A percentile compares a stretch with the other conserved stretches of the same genome.
These are phyloP conservation scores for Bovichtus variegatus DNA, from an alignment of 2,797 vertebrate genomes.

Conservation along the genomic window DNA sequence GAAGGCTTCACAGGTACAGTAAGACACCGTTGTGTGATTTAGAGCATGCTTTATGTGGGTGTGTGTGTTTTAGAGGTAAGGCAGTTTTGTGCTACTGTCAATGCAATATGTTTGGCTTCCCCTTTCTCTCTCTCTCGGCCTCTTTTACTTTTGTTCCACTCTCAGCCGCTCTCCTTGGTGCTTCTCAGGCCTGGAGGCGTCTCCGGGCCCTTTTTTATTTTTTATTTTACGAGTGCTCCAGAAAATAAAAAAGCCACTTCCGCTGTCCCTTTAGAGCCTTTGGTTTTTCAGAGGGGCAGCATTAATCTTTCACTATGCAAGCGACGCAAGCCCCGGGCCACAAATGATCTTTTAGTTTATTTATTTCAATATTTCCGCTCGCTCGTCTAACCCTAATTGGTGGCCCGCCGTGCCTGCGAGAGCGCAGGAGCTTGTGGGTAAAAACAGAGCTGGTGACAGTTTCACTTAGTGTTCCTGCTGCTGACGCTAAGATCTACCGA, in stretches of 20 bases:
- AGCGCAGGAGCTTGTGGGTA: constrained; percentile 49
- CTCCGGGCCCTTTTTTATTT: constrained; percentile 68
- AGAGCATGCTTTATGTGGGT: constrained; percentile 14
- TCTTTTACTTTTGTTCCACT: constrained; percentile 24
- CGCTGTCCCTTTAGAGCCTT: constrained; percentile 75
- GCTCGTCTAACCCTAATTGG: constrained; percentile 71
- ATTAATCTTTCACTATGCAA: constrained; percentile 83
- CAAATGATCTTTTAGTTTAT: constrained; percentile 83
- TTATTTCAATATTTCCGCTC: constrained; percentile 81
- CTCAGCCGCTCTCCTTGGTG: constrained; percentile 40
- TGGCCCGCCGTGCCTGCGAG: constrained; percentile 33
- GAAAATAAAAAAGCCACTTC: constrained; percentile 72
- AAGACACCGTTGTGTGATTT: constrained; percentile 21
- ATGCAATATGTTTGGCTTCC: constrained; percentile 42
- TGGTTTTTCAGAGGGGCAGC: constrained; percentile 72
- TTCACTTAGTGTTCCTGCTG: constrained; percentile 49
- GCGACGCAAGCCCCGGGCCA: constrained; percentile 69
- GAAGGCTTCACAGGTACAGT: constrained; percentile 4
- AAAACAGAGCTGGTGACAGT: constrained; percentile 60
- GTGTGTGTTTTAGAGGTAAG: constrained; percentile 37
- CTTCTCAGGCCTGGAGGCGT: constrained; percentile 68
- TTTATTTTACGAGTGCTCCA: constrained; percentile 73
- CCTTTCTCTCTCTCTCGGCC: background rate
- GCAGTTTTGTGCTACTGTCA: constrained; percentile 40
- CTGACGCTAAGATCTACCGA: constrained; percentile 56